These are phyloP conservation scores for Onthophagus sagittarius DNA, from an alignment of 2,888 invertebrate species.

Conservation along the genomic window DNA sequence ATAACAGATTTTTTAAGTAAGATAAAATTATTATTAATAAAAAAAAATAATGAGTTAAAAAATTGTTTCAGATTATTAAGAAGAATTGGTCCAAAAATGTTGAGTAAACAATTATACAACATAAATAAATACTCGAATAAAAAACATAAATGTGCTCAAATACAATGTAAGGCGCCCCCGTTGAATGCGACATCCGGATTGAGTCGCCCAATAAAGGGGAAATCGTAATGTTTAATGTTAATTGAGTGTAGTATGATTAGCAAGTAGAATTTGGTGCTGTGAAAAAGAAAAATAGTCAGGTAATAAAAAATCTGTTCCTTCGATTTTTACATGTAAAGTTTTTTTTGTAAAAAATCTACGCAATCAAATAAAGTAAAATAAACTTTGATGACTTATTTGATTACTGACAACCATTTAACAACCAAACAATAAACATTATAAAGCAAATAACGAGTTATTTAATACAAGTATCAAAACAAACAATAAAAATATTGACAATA, in stretches of 20 bases:
- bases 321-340: constrained; percentile 11
- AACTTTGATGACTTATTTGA: too few species aligned
- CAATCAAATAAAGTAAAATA: too few species aligned
- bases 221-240: neutral
- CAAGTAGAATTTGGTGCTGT: constrained; percentile 23
- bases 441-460: too few species aligned
- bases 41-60: too few species aligned
- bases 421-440: too few species aligned
- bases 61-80: constrained; percentile 40
- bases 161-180: constrained; percentile 39
- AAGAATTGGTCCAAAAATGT: constrained; percentile 40
- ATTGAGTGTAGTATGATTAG: neutral
- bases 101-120: constrained; percentile 42
- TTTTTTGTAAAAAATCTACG: too few species aligned
- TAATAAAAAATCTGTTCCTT: neutral
- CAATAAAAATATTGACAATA: too few species aligned
- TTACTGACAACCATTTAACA: too few species aligned
- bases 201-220: constrained; percentile 26
- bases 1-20: constrained; percentile 47
- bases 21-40: too few species aligned
- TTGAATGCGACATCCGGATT: neutral
- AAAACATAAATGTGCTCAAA: constrained; percentile 43
- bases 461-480: too few species aligned
- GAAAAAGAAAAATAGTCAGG: constrained; percentile 15
- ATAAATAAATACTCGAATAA: constrained; percentile 42